Evolutionary conservation across 2,797 vertebrate genomes (phyloP).

Genomic region (Pseudomugil gertrudae): DNA sequence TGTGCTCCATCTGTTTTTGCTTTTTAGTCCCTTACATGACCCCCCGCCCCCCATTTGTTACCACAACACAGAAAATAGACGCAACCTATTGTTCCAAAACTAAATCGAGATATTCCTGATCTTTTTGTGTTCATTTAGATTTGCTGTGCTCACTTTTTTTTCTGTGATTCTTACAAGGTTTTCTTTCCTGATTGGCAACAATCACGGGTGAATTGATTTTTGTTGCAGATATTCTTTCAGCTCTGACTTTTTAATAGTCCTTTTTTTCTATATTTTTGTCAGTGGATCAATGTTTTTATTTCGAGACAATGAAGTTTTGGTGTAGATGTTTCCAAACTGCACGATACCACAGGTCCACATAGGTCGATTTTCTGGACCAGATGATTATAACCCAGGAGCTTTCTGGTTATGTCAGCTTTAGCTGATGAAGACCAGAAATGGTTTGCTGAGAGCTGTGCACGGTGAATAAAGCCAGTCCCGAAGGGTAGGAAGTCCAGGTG

Average conservation of each 20-base stretch:
- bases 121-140: background rate
- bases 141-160: too few relatives aligned
- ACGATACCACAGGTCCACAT: background rate
- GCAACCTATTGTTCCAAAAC: background rate
- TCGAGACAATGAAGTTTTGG: background rate
- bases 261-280: background rate
- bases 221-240: background rate
- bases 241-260: background rate
- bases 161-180: background rate
- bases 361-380: conserved; percentile 18
- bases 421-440: conserved; percentile 68
- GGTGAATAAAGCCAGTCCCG: conserved; percentile 58
- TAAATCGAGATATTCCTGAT: background rate
- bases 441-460: conserved; percentile 14
- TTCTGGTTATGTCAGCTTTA: conserved; percentile 50
- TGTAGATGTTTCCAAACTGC: too few relatives aligned
- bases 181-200: background rate
- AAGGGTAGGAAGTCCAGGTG: conserved; percentile 69
- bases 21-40: background rate
- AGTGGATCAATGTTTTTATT: background rate
- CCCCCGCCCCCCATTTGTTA: background rate
- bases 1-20: background rate
- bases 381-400: conserved; percentile 52
- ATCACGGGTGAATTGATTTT: background rate
- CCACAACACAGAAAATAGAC: background rate